Conservation (phyloP, 2,888 invertebrate genomes). For the Dasysyrphus albostriatus region DNA sequence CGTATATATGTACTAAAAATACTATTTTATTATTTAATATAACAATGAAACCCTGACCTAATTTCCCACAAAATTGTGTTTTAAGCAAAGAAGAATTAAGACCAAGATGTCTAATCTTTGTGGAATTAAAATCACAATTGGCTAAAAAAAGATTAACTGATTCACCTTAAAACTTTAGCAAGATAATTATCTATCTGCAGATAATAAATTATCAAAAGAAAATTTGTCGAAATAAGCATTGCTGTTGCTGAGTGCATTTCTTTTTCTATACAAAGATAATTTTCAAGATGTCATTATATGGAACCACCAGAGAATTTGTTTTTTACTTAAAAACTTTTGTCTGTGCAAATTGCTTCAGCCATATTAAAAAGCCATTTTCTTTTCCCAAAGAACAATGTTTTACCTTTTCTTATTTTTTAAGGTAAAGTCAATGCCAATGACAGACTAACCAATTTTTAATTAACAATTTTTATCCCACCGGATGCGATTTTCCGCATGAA, state of each 20-base stretch:
- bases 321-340: slow-evolving; percentile 2
- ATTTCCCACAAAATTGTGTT: neutral
- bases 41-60: neutral
- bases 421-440: slow-evolving; percentile 70
- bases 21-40: neutral
- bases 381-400: slow-evolving; percentile 38
- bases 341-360: slow-evolving; percentile 23
- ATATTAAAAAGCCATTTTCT: slow-evolving; percentile 40
- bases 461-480: slow-evolving; percentile 63
- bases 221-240: neutral
- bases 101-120: neutral
- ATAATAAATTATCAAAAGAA: slow-evolving; percentile 22
- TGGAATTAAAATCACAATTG: neutral
- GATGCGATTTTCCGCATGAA: slow-evolving; percentile 63
- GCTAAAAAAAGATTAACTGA: neutral
- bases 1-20: too few relatives aligned
- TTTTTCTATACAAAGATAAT: slow-evolving; percentile 14
- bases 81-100: neutral
- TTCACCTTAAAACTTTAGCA: neutral
- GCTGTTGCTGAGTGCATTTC: slow-evolving; percentile 15
- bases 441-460: slow-evolving; percentile 68
- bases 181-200: slow-evolving; percentile 2
- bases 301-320: neutral
- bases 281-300: slow-evolving; percentile 33
- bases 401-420: slow-evolving; percentile 23